Evolutionary conservation across 2,797 vertebrate genomes (phyloP).

Genomic region (Tragelaphus oryx): DNA sequence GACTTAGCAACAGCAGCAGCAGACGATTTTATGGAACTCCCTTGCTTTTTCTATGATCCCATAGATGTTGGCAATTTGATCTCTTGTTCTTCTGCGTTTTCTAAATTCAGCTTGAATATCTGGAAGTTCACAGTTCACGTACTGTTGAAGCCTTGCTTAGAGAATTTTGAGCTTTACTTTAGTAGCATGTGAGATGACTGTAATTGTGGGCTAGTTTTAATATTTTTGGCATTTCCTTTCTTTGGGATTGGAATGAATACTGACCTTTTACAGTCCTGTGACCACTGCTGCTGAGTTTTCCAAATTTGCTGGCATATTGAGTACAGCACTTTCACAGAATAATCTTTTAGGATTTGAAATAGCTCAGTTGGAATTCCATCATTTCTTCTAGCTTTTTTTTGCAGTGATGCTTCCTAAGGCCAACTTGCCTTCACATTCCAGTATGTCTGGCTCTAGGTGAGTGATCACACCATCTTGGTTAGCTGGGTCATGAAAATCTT

Average conservation of each 20-base stretch:
- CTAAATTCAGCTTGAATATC: background rate
- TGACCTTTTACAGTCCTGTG: background rate
- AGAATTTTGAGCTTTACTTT: background rate
- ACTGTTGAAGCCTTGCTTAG: background rate
- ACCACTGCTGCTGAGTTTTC: background rate
- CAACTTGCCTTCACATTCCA: background rate
- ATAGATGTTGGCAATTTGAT: background rate
- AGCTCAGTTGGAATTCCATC: background rate
- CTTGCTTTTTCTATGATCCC: background rate
- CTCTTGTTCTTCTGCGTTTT: background rate
- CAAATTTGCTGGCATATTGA: background rate
- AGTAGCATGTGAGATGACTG: background rate
- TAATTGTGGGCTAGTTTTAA: background rate
- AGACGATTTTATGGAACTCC: background rate
- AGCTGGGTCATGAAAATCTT: background rate
- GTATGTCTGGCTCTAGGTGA: background rate
- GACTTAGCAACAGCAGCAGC: too few relatives aligned
- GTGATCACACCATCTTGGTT: background rate
- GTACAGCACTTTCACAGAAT: background rate
- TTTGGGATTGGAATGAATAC: background rate
- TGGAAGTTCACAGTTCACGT: accelerated
- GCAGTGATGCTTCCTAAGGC: background rate
- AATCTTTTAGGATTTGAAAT: background rate
- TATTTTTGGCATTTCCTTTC: background rate
- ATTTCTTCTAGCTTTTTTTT: background rate